A percentile compares a stretch with the other conserved stretches of the same genome.
Evolutionary conservation across 2,113 vertebrate genomes (phyloP).

Genomic region (Nettapus auritus): DNA sequence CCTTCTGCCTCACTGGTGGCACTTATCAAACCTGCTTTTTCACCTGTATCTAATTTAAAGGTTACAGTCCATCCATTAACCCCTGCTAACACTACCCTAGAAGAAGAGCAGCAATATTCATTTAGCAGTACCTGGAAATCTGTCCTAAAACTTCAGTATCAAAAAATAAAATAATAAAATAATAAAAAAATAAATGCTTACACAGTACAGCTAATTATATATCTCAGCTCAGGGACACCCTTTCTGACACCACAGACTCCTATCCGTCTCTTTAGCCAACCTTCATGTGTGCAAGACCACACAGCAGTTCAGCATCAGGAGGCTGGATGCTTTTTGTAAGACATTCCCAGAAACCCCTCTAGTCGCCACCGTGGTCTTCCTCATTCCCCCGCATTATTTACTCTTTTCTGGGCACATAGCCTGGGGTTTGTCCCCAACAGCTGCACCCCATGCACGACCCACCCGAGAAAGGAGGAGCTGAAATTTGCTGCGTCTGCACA

Average conservation of each 20-base stretch:
- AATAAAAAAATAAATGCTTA: not conserved
- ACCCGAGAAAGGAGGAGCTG: not conserved
- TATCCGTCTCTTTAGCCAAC: not conserved
- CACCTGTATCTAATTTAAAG: slow-evolving; percentile 27
- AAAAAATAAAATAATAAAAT: not conserved
- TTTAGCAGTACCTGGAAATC: not conserved
- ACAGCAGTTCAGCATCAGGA: not conserved
- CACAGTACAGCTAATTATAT: not conserved
- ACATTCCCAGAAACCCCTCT: not conserved
- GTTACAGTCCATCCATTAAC: not conserved
- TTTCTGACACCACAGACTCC: not conserved
- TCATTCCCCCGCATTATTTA: not conserved
- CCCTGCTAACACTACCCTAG: not conserved
- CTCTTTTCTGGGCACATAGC: not conserved
- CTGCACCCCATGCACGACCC: not conserved
- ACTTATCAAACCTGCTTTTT: not conserved
- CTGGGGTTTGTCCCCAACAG: not conserved
- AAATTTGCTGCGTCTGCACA: not conserved
- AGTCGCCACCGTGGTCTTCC: not conserved
- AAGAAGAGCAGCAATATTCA: not conserved
- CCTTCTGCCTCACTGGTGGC: not conserved
- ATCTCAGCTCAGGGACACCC: accelerated
- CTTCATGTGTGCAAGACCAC: not conserved
- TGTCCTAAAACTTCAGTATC: not conserved
- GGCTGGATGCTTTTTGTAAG: not conserved